phyloP scores from a whole-genome alignment of 1,140 invertebrate species.

The Mactra quadrangularis region DNA sequence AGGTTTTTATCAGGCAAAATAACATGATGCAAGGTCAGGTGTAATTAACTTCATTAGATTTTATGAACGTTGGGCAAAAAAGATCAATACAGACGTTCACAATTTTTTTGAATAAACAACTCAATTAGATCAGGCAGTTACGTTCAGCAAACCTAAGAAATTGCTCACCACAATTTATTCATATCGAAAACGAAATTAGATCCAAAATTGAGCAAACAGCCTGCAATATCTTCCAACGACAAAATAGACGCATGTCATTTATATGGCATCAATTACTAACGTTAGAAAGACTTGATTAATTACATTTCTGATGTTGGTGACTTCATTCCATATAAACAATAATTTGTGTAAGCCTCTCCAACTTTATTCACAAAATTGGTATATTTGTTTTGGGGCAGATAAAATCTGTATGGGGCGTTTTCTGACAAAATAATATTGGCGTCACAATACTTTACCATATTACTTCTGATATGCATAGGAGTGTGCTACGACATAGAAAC shows the following conservation, averaged over 20 bases:
- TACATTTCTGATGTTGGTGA: slow-evolving; percentile 24
- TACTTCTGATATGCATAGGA: too few species aligned
- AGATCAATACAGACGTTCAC: slow-evolving; percentile 9
- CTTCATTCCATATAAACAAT: slow-evolving; percentile 38
- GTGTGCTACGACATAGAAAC: too few species aligned
- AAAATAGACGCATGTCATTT: slow-evolving; percentile 24
- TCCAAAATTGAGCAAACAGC: slow-evolving; percentile 29
- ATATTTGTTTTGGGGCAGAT: background rate
- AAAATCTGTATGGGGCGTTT: too few species aligned
- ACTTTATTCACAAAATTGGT: slow-evolving; percentile 36
- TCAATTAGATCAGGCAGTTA: background rate
- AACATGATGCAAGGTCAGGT: too few species aligned
- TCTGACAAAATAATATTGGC: too few species aligned
- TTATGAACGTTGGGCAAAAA: too few species aligned
- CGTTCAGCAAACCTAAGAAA: background rate
- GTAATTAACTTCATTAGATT: too few species aligned
- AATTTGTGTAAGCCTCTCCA: slow-evolving; percentile 19
- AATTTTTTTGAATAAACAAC: background rate
- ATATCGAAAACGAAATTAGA: slow-evolving; percentile 5
- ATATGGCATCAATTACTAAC: slow-evolving; percentile 18
- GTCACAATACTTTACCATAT: too few species aligned
- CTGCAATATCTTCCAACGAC: slow-evolving; percentile 13
- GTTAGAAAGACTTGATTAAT: slow-evolving; percentile 8
- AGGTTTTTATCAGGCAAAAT: too few species aligned
- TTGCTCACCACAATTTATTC: slow-evolving; percentile 16